Evolutionary conservation across 2,888 invertebrate genomes (phyloP).

Genomic region (Scaptomyza parva): DNA sequence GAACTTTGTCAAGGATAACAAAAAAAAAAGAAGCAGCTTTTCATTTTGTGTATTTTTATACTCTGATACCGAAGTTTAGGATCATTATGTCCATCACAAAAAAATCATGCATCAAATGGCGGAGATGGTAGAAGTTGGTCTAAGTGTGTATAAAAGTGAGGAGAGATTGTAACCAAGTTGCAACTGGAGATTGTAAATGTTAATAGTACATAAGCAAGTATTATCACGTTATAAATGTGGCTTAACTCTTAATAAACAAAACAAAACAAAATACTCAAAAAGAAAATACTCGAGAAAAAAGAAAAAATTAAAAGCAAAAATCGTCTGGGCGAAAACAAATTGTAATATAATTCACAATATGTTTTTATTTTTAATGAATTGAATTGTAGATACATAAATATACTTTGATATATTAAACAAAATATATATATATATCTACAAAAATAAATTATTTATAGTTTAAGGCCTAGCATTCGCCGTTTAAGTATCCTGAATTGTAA

Average conservation of each 20-base stretch:
- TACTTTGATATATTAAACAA: conserved; percentile 10
- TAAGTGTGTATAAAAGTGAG: conserved; percentile 34
- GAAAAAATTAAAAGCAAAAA: conserved; percentile 19
- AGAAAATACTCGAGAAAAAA: background rate
- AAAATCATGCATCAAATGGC: conserved; percentile 29
- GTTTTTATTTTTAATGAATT: conserved; percentile 13
- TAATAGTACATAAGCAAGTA: conserved; percentile 56
- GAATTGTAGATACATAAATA: conserved; percentile 34
- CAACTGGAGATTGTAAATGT: conserved; percentile 55
- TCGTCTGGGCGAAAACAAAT: conserved; percentile 40
- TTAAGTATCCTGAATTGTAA: background rate
- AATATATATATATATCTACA: conserved; percentile 21
- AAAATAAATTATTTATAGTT: conserved; percentile 24
- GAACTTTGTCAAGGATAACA: conserved; percentile 21
- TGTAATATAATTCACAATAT: conserved; percentile 45
- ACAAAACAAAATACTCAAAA: background rate
- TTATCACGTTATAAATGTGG: conserved; percentile 64
- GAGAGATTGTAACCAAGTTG: conserved; percentile 49
- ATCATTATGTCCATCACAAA: conserved; percentile 9
- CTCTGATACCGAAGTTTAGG: conserved; percentile 6
- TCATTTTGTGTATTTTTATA: conserved; percentile 15
- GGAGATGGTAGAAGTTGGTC: conserved; percentile 22
- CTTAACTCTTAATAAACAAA: conserved; percentile 42
- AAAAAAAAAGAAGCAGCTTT: conserved; percentile 18
- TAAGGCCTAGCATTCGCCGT: conserved; percentile 20